Conservation (phyloP, 2,113 vertebrate genomes). For the Scomber scombrus region DNA sequence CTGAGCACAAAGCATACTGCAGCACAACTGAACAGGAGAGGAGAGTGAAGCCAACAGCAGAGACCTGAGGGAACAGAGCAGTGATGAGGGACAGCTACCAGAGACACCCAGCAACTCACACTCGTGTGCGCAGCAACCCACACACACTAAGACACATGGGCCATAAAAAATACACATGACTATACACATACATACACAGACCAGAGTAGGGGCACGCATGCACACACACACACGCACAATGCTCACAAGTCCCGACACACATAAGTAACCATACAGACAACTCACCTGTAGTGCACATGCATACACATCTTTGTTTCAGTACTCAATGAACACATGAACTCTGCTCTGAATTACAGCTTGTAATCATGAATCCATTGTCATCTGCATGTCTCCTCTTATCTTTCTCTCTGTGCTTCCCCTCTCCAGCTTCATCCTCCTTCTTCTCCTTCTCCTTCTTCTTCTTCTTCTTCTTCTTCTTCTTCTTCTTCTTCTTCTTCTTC, state of each 20-base stretch:
- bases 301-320: constrained; percentile 20
- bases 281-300: constrained; percentile 43
- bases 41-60: constrained; percentile 58
- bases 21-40: constrained; percentile 45
- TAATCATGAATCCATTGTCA: constrained; percentile 65
- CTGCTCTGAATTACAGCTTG: constrained; percentile 17
- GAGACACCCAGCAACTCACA: constrained; percentile 73
- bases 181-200: constrained; percentile 32
- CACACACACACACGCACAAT: constrained; percentile 7
- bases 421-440: constrained; percentile 40
- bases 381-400: constrained; percentile 57
- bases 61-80: constrained; percentile 67
- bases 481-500: constrained; percentile 46
- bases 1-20: constrained; percentile 29
- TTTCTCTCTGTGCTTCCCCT: constrained; percentile 14
- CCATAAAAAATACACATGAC: constrained; percentile 50
- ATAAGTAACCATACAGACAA: constrained; percentile 13
- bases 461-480: constrained; percentile 44
- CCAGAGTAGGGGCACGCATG: background rate
- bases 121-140: constrained; percentile 57
- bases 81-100: constrained; percentile 80
- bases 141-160: constrained; percentile 33
- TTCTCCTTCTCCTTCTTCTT: constrained; percentile 31
- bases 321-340: constrained; percentile 40
- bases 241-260: constrained; percentile 34